Percentiles rank a stretch among this genome's conserved stretches.
These are phyloP conservation scores for Gymnorhina tibicen DNA, from an alignment of 2,113 vertebrate genomes.

Conservation along the genomic window DNA sequence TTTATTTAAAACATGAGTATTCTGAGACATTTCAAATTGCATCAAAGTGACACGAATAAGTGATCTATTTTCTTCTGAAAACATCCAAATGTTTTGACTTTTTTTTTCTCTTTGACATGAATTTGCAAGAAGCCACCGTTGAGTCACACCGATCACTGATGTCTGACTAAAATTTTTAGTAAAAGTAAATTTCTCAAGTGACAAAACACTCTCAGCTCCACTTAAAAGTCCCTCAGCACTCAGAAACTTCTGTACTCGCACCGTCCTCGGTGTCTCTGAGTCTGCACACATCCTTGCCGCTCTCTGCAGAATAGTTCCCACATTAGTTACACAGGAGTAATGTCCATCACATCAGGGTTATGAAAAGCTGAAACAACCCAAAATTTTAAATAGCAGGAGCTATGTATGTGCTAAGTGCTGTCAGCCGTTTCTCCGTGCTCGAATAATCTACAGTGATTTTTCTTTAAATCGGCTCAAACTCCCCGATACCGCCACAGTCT, in stretches of 20 bases:
- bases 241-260: rapidly evolving
- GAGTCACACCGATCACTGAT: not conserved
- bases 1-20: not conserved
- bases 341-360: not conserved
- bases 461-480: not conserved
- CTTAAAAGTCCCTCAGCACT: not conserved
- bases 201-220: not conserved
- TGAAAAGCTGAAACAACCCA: not conserved
- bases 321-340: not conserved
- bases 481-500: not conserved
- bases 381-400: not conserved
- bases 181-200: not conserved
- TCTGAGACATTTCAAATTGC: not conserved
- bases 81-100: not conserved
- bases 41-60: not conserved
- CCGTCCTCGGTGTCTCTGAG: rapidly evolving
- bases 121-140: not conserved
- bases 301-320: not conserved
- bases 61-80: not conserved
- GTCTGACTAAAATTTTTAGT: not conserved
- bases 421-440: rapidly evolving
- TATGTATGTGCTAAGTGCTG: not conserved
- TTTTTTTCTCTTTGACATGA: not conserved
- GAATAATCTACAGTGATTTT: not conserved
- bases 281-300: not conserved